Conservation (phyloP, 2,888 invertebrate genomes). For the Sarcophaga caerulescens region DNA sequence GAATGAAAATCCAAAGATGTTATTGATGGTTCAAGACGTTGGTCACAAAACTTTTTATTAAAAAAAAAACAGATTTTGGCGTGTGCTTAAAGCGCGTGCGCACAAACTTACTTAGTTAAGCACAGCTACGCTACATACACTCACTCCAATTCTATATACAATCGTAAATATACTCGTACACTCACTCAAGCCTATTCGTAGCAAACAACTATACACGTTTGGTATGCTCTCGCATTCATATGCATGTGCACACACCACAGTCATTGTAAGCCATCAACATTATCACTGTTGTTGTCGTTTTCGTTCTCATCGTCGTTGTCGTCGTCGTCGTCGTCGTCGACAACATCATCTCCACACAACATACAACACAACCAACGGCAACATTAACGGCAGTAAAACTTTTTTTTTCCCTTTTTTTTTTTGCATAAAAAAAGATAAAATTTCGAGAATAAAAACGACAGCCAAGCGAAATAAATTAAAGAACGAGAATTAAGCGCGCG, state of each 20-base stretch:
- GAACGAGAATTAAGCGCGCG: slow-evolving; percentile 27
- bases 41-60: slow-evolving; percentile 41
- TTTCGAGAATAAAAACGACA: slow-evolving; percentile 2
- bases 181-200: neutral
- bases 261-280: slow-evolving; percentile 31
- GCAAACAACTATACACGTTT: too few relatives aligned
- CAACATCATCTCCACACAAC: slow-evolving; percentile 39
- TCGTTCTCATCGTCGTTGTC: slow-evolving; percentile 5
- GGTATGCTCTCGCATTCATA: neutral
- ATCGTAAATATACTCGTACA: neutral
- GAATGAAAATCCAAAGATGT: slow-evolving; percentile 30
- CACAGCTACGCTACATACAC: neutral
- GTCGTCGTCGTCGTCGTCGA: slow-evolving; percentile 17
- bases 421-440: slow-evolving; percentile 9
- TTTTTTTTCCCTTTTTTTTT: neutral
- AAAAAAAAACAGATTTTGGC: slow-evolving; percentile 47
- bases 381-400: neutral
- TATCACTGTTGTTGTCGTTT: slow-evolving; percentile 19
- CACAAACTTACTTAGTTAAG: slow-evolving; percentile 38
- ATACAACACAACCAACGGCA: neutral
- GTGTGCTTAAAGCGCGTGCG: slow-evolving; percentile 66
- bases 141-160: neutral
- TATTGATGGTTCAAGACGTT: slow-evolving; percentile 15
- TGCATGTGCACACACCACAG: neutral
- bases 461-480: slow-evolving; percentile 30